Percentiles rank a stretch among this genome's conserved stretches.
These are phyloP conservation scores for Liolophura sinensis DNA, from an alignment of 1,140 invertebrate genomes.

Conservation along the genomic window DNA sequence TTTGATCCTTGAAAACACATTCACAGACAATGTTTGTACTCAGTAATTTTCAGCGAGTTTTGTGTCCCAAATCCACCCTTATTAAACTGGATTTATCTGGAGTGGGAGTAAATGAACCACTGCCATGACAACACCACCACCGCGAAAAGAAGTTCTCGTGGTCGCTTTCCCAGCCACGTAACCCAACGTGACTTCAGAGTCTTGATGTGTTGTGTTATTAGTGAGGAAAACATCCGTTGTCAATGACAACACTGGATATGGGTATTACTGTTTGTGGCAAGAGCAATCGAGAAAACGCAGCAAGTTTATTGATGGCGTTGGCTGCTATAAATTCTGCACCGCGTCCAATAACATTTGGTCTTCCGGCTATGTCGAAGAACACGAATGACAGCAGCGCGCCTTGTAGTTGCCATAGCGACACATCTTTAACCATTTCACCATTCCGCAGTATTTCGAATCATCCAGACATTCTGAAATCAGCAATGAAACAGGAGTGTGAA, in stretches of 20 bases:
- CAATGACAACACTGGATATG: not conserved
- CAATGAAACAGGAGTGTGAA: not conserved
- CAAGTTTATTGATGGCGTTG: not conserved
- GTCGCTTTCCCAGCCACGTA: too few relatives aligned
- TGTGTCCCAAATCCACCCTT: too few relatives aligned
- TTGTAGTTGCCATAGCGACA: constrained; percentile 1
- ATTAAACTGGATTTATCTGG: too few relatives aligned
- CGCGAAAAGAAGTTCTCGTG: too few relatives aligned
- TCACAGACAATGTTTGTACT: too few relatives aligned
- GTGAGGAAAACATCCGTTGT: not conserved
- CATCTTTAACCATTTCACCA: constrained; percentile 1
- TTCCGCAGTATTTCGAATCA: constrained; percentile 1
- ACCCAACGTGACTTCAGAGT: too few relatives aligned
- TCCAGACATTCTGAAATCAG: not conserved
- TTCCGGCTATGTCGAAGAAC: not conserved
- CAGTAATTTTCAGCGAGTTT: too few relatives aligned
- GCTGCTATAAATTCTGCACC: not conserved
- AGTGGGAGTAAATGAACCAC: too few relatives aligned
- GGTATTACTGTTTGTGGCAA: not conserved
- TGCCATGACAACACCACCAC: too few relatives aligned
- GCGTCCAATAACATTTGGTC: not conserved
- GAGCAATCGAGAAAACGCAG: not conserved
- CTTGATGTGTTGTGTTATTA: not conserved
- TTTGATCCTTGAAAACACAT: too few relatives aligned
- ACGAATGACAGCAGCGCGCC: constrained; percentile 1